Evolutionary conservation across 2,888 invertebrate species (phyloP), one percentile per base, ranked within the genome.

Genomic region (Hirudinaria manillensis): DNA sequence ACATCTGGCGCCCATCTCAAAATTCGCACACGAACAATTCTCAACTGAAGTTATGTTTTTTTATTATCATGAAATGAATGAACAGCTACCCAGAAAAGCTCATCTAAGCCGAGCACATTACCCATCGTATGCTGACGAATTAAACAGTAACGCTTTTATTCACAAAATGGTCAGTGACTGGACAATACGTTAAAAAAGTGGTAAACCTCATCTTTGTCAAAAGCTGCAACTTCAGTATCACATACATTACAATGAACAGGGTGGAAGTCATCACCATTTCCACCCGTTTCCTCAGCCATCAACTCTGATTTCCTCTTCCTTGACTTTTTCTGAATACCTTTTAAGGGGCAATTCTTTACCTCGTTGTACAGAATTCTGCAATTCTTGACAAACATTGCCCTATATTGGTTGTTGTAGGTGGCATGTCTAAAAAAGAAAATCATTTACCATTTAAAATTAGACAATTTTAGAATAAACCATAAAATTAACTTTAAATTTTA

Each of bases 371-470:
- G 3, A n/a, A 65, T 38, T 65, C 29, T 80, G 81, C 89, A 89
- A 81, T 89, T 88, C 80, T 84, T 84, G 1, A 89, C 89, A 83
- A 89, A 89, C 89, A 89, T 89, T 19, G 89, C 89, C 78, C 89
- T 83, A 81, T 88, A 89, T 80, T 89, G 89, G 76, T 86, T 86
- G 74, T 84, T 83, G 81, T 88, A 89, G 0, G 84, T 79, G 56
- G 85, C 87, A 81, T 89, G 88, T 77, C 87, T 87, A 82, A 34
- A 81, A 81, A 61, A 72, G 70, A 74, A 73, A 73, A 74, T 24
- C 29, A 34, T n/a, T 7, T 4, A 67, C 7, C 4, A 7, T 6
- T 24, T 24, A 66, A 75, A 21, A 76, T 53, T 24, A 71, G 7
- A 56, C 13, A 68, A 4, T 75, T 16, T 51, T 3, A 21, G 13